These are phyloP conservation scores for Imbricaverruca yamaguchii DNA, from an alignment of 2,888 invertebrate species.

Conservation along the genomic window DNA sequence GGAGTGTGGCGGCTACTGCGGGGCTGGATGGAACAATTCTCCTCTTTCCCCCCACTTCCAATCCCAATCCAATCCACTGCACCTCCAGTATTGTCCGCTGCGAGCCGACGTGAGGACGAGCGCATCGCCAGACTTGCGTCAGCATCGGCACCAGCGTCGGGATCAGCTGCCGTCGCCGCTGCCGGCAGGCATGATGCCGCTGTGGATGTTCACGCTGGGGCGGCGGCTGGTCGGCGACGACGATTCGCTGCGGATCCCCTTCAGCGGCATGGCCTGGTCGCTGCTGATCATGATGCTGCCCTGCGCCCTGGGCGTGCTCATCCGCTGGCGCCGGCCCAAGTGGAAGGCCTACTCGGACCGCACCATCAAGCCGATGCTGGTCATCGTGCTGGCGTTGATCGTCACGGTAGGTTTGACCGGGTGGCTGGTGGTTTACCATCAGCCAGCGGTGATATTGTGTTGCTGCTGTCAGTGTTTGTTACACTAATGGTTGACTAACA, in stretches of 20 bases:
- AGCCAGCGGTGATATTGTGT: too few relatives aligned
- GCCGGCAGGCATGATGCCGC: constrained; percentile 45
- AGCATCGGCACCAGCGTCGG: not conserved
- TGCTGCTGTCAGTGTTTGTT: too few relatives aligned
- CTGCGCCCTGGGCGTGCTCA: constrained; percentile 43
- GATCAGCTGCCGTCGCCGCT: constrained; percentile 7
- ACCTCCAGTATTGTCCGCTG: too few relatives aligned
- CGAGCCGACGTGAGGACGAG: too few relatives aligned
- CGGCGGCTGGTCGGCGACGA: constrained; percentile 36
- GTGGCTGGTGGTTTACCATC: too few relatives aligned
- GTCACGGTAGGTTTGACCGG: not conserved
- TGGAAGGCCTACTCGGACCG: constrained; percentile 10
- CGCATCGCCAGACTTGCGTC: not conserved
- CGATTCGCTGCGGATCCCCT: constrained; percentile 41
- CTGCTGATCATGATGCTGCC: constrained; percentile 44
- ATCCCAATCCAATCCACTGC: too few relatives aligned
- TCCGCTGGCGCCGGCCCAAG: constrained; percentile 32
- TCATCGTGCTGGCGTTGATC: not conserved
- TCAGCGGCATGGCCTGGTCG: constrained; percentile 42
- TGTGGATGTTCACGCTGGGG: constrained; percentile 48
- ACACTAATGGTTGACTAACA: too few relatives aligned
- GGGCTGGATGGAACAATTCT: too few relatives aligned
- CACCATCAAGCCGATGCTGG: not conserved
- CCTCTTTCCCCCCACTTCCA: too few relatives aligned
- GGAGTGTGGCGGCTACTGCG: too few relatives aligned